Conservation (phyloP, 2,797 vertebrate genomes). For the Hapalemur alaotrensis region DNA sequence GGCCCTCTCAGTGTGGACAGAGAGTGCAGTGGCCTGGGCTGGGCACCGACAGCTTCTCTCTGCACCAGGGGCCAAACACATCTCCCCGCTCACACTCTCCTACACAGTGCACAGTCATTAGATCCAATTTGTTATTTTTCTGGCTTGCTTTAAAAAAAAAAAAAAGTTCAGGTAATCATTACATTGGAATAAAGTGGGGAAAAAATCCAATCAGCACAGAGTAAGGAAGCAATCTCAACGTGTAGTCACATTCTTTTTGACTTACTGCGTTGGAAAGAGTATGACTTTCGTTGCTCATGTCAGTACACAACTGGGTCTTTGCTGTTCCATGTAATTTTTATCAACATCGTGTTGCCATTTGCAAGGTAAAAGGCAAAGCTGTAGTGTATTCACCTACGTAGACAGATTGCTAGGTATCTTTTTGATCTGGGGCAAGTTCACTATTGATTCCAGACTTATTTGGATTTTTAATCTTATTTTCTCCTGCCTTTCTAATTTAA, state of each 20-base stretch:
- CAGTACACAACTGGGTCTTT: constrained; percentile 55
- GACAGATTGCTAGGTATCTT: constrained; percentile 73
- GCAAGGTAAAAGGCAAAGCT: constrained; percentile 78
- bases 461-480: constrained; percentile 65
- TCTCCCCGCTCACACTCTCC: constrained; percentile 60
- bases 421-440: constrained; percentile 72
- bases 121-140: neutral
- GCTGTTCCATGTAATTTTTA: constrained; percentile 48
- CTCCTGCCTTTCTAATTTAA: constrained; percentile 78
- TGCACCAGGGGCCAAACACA: constrained; percentile 78
- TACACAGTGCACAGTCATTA: constrained; percentile 34
- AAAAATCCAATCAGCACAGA: constrained; percentile 50
- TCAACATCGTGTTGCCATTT: constrained; percentile 61
- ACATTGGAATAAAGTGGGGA: constrained; percentile 60
- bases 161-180: constrained; percentile 62
- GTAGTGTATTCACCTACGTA: constrained; percentile 62
- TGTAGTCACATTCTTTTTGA: constrained; percentile 62
- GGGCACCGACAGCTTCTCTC: constrained; percentile 80
- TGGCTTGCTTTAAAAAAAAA: neutral
- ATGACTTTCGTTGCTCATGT: constrained; percentile 66
- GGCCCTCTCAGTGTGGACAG: constrained; percentile 81
- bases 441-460: constrained; percentile 68
- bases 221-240: constrained; percentile 68
- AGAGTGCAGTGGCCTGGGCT: constrained; percentile 73
- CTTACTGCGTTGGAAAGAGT: constrained; percentile 60